These are phyloP conservation scores for Drosophila colorata DNA, from an alignment of 2,888 invertebrate genomes.

Conservation along the genomic window DNA sequence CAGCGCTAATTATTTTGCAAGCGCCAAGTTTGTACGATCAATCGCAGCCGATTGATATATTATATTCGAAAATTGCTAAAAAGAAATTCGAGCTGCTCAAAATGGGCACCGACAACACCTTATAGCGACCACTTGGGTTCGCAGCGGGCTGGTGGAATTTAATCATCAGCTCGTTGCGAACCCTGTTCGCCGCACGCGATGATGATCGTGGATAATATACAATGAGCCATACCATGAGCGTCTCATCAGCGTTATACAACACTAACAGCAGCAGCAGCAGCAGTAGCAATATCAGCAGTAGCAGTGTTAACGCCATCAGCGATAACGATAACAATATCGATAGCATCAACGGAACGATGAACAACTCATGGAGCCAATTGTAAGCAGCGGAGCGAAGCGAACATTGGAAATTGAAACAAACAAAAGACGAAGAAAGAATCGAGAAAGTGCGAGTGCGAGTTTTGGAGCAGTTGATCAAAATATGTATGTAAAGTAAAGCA, in stretches of 20 bases:
- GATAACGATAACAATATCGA: slow-evolving; percentile 16
- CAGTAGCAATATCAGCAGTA: slow-evolving; percentile 26
- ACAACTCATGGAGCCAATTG: slow-evolving; percentile 60
- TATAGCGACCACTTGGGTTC: slow-evolving; percentile 86
- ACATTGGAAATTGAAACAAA: slow-evolving; percentile 63
- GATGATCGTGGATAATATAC: slow-evolving; percentile 85
- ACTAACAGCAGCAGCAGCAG: slow-evolving; percentile 40
- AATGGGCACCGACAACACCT: slow-evolving; percentile 89
- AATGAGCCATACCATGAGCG: slow-evolving; percentile 70
- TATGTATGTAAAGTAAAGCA: slow-evolving; percentile 71
- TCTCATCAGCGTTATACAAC: slow-evolving; percentile 65
- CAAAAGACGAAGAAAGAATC: slow-evolving; percentile 33
- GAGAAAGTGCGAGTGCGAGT: slow-evolving; percentile 60
- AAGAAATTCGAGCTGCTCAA: slow-evolving; percentile 94
- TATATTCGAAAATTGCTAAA: slow-evolving; percentile 96
- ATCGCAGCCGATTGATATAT: slow-evolving; percentile 94
- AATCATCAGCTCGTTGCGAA: slow-evolving; percentile 89
- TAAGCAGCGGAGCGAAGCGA: slow-evolving; percentile 73
- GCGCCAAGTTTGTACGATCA: slow-evolving; percentile 97
- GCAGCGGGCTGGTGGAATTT: slow-evolving; percentile 89
- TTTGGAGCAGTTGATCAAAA: slow-evolving; percentile 84
- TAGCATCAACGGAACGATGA: slow-evolving; percentile 36
- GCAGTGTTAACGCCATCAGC: slow-evolving; percentile 27
- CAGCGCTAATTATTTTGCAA: slow-evolving; percentile 93
- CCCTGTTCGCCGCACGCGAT: slow-evolving; percentile 89